phyloP scores from a whole-genome alignment of 2,888 invertebrate genomes.

The Adelognathus sp. region DNA sequence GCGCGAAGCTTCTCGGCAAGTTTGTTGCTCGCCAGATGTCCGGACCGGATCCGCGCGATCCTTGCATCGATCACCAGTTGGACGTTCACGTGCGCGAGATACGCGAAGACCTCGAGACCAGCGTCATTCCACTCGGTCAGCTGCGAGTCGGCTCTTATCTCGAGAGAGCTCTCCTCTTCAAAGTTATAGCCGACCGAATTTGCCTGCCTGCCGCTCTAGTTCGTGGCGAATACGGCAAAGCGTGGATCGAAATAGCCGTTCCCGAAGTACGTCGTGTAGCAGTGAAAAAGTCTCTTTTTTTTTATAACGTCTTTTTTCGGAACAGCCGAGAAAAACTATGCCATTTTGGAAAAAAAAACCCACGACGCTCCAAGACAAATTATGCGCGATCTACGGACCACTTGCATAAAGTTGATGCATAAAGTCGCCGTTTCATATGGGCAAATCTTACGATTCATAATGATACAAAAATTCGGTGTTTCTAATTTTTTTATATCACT shows the following conservation, averaged over 20 bases:
- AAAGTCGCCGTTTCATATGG: no score
- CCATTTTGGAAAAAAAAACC: no score
- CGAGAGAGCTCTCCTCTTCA: constrained; percentile 86
- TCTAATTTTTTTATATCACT: no score
- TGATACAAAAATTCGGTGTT: no score
- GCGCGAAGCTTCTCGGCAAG: constrained; percentile 70
- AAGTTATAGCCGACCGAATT: constrained; percentile 85
- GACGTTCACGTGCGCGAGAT: constrained; percentile 74
- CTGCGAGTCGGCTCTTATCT: constrained; percentile 84
- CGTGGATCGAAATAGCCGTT: constrained; percentile 86
- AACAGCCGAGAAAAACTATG: no score
- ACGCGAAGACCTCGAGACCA: constrained; percentile 77
- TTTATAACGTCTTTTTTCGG: no score
- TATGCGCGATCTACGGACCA: no score
- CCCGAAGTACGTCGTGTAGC: constrained; percentile 77
- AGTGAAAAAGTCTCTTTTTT: no score
- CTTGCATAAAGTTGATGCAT: no score
- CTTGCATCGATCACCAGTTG: constrained; percentile 72
- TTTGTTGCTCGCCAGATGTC: constrained; percentile 77
- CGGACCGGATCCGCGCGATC: constrained; percentile 64
- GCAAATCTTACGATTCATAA: no score
- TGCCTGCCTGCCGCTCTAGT: constrained; percentile 85
- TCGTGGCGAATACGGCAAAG: constrained; percentile 83
- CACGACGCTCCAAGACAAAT: no score
- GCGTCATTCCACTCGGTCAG: constrained; percentile 84